phyloP scores from a whole-genome alignment of 2,888 invertebrate genomes.

The Ommatoiulus sabulosus region DNA sequence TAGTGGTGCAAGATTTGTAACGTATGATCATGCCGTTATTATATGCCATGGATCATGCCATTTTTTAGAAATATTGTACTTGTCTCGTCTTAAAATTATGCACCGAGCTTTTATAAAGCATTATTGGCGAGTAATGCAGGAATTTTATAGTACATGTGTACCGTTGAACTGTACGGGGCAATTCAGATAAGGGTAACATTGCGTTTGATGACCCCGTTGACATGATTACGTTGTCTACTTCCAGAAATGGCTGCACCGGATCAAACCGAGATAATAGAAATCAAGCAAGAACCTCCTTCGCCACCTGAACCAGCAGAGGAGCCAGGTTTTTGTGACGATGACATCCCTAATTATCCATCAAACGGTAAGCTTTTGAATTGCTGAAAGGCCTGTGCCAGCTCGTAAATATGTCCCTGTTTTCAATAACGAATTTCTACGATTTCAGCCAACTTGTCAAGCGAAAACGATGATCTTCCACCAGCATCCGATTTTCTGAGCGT shows the following conservation, averaged over 20 bases:
- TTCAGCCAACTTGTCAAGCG: not conserved
- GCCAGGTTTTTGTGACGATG: not conserved
- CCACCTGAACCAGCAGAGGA: not conserved
- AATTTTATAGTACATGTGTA: too few relatives aligned
- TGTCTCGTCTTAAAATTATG: too few relatives aligned
- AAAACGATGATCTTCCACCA: not conserved
- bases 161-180: too few relatives aligned
- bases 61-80: too few relatives aligned
- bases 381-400: not conserved
- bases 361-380: not conserved
- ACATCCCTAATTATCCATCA: not conserved
- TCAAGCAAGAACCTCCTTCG: conserved; percentile 8
- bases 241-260: not conserved
- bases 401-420: not conserved
- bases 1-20: too few relatives aligned
- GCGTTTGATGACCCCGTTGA: too few relatives aligned
- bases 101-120: too few relatives aligned
- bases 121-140: too few relatives aligned
- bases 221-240: not conserved
- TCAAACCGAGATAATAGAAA: not conserved
- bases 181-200: too few relatives aligned
- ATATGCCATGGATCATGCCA: too few relatives aligned
- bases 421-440: not conserved
- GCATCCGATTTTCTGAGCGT: not conserved
- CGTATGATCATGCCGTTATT: too few relatives aligned